Conservation (phyloP, 2,888 invertebrate genomes). For the Trachelus tabidus region DNA sequence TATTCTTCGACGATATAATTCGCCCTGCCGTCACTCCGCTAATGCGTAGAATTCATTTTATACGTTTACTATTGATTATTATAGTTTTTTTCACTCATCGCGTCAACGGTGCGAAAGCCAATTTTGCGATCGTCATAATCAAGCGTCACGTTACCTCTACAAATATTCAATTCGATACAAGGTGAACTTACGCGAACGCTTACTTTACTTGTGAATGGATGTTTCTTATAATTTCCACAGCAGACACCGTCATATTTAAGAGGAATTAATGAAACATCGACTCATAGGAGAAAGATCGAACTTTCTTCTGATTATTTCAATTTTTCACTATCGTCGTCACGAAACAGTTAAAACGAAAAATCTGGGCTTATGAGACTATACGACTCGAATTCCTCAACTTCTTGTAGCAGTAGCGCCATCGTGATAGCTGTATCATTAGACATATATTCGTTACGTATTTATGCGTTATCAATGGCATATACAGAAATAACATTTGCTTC, state of each 20-base stretch:
- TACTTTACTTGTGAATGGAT: not conserved
- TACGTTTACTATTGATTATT: not conserved
- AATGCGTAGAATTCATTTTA: not conserved
- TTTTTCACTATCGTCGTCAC: not conserved
- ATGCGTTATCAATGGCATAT: not conserved
- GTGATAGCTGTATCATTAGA: not conserved
- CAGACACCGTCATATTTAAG: not conserved
- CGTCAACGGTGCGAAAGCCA: not conserved
- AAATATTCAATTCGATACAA: not conserved
- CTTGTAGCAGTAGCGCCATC: not conserved
- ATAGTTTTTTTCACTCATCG: not conserved
- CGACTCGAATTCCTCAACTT: not conserved
- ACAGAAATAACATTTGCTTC: not conserved
- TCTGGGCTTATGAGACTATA: not conserved
- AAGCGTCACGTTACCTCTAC: not conserved
- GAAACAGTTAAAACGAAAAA: not conserved
- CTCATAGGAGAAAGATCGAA: not conserved
- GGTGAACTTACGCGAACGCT: not conserved
- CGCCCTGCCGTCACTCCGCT: not conserved
- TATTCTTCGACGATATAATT: not conserved
- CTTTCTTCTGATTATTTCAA: not conserved
- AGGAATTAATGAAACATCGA: not conserved
- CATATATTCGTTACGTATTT: not conserved
- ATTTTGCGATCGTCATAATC: not conserved
- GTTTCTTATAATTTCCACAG: not conserved